Base-by-base conservation (phyloP, 1,140 invertebrate genomes). In the Zaprionus taronus region DNA sequence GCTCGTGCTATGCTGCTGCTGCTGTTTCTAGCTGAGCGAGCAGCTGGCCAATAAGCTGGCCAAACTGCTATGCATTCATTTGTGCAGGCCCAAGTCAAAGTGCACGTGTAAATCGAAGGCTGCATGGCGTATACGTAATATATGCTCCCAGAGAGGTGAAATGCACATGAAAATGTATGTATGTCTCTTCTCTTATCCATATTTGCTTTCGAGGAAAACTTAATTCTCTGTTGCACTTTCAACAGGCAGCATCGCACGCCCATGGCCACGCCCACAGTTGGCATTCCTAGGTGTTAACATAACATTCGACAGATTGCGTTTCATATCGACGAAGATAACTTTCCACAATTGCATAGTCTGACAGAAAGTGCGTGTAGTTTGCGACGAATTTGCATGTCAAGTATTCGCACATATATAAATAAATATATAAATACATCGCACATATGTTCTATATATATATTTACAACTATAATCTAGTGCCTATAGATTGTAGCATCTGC, bases 21-120 rank as follows among this genome's bases (percentile, higher is more conserved):
- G 62, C 53, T 67, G 53, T 12, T 49, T 38, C 53, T 66, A n/a
- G 44, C 22, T 53, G 44, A 53, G n/a, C 57, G 41, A 58, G 9
- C 55, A 67, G 17, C 31, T 64, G 72, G 53, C 47, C 72, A 74
- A 72, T 73, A 72, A 72, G 44, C 63, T 60, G 63, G 31, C 58
- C 15, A 57, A 38, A 55, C 31, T 38, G 47, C 7, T 38, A 65
- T 72, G 69, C 63, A 72, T 38, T 72, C 63, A 67, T 58, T 72
- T 65, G 61, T 44, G 26, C 41, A 28, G 44, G 20, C 22, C 47
- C 51, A 55, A 53, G 31, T 53, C 47, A 70, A 70, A 70, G 61
- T 62, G 47, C 26, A 15, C 31, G 49, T 20, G 5, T 7, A 14
- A 28, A 4, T 26, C 5, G 28, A 7, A 51, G 47, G 3, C 20